Conservation (phyloP, 2,113 vertebrate species). For the Eidolon helvum region DNA sequence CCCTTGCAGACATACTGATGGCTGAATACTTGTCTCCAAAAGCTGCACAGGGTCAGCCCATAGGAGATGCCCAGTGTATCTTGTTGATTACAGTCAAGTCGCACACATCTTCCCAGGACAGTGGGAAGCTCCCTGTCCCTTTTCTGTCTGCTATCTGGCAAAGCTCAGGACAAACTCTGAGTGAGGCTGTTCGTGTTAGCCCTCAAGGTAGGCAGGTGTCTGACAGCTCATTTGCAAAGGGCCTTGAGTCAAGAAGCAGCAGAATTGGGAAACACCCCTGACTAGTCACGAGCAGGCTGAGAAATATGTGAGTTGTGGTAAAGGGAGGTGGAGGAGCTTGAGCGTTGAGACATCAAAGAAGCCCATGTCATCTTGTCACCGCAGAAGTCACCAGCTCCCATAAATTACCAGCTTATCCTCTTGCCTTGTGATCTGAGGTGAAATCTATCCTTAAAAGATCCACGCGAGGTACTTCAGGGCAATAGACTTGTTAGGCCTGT, state of each 20-base stretch:
- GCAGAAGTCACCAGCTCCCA: not conserved
- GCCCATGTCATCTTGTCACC: not conserved
- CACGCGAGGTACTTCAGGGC: not conserved
- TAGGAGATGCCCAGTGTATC: not conserved
- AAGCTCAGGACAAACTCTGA: not conserved
- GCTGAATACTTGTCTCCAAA: not conserved
- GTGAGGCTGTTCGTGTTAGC: not conserved
- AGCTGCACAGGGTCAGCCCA: not conserved
- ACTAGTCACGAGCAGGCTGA: not conserved
- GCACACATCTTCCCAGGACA: not conserved
- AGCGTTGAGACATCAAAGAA: fast-evolving
- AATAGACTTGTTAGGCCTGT: not conserved
- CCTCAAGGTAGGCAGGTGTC: not conserved
- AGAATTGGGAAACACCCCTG: not conserved
- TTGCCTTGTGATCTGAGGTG: not conserved
- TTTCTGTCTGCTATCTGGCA: fast-evolving
- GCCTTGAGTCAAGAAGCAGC: not conserved
- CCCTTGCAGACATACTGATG: not conserved
- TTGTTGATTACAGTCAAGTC: not conserved
- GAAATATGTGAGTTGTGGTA: not conserved
- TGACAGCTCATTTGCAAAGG: not conserved
- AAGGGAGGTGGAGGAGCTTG: not conserved
- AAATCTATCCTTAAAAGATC: not conserved
- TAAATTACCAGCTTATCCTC: not conserved
- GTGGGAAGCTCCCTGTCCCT: not conserved